Evolutionary conservation across 2,888 invertebrate genomes (phyloP).

Genomic region (Tipula confusa): DNA sequence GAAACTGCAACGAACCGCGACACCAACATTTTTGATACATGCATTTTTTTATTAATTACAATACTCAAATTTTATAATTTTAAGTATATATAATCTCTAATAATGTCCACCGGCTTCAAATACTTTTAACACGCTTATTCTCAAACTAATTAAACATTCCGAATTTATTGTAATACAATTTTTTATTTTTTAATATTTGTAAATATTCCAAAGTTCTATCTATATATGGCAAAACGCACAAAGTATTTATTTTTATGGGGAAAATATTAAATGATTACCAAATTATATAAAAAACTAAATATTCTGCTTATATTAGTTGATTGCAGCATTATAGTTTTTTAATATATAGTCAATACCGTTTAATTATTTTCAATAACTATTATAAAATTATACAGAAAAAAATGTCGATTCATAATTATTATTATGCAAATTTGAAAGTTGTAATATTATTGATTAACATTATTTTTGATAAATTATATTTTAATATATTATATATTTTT

Average conservation of each 20-base stretch:
- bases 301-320: neutral
- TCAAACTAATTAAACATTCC: neutral
- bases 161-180: neutral
- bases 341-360: neutral
- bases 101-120: neutral
- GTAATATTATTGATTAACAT: neutral
- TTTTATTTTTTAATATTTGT: neutral
- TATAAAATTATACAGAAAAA: neutral
- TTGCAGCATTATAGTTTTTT: neutral
- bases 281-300: no score
- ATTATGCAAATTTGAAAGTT: neutral
- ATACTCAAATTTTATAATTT: neutral
- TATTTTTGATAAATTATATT: neutral
- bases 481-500: neutral
- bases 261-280: no score
- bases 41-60: neutral
- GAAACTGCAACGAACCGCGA: no score
- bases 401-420: neutral
- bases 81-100: neutral
- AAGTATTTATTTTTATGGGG: no score
- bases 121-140: neutral
- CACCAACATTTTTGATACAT: no score
- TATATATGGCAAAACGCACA: no score
- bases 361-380: constrained; percentile 3
- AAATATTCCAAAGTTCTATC: neutral